A percentile compares a stretch with the other conserved stretches of the same genome.
phyloP scores from a whole-genome alignment of 2,888 invertebrate genomes.

The Ecliptopera silaceata region DNA sequence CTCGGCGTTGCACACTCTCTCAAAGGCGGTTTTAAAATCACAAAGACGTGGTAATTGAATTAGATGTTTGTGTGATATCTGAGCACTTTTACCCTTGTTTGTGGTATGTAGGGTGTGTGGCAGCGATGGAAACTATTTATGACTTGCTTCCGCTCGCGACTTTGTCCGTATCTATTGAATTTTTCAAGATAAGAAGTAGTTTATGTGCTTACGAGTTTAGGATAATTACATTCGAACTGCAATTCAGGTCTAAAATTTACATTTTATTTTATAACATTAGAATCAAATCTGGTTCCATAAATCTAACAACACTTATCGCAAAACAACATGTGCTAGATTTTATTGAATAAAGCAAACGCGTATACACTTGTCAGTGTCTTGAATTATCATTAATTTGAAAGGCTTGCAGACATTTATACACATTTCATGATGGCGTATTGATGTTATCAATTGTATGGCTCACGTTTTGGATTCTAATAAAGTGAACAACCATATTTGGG shows the following conservation, averaged over 20 bases:
- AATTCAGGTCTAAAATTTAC: too few species aligned
- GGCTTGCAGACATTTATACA: constrained; percentile 22
- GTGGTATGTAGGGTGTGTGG: constrained; percentile 44
- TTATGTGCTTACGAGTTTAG: background rate
- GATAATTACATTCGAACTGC: too few species aligned
- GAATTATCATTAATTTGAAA: constrained; percentile 25
- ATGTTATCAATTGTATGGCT: constrained; percentile 41
- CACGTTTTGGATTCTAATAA: constrained; percentile 50
- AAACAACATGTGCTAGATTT: background rate
- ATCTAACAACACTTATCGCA: background rate
- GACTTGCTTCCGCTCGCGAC: background rate
- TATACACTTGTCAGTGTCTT: constrained; percentile 17
- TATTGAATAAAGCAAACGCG: constrained; percentile 4
- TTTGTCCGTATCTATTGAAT: too few species aligned
- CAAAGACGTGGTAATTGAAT: constrained; percentile 77
- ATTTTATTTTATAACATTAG: too few species aligned
- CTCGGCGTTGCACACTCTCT: constrained; percentile 47
- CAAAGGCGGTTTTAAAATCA: constrained; percentile 77
- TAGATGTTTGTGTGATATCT: constrained; percentile 70
- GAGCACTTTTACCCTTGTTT: constrained; percentile 69
- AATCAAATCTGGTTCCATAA: too few species aligned
- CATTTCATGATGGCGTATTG: constrained; percentile 29
- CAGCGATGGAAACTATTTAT: constrained; percentile 18
- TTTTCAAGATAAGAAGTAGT: too few species aligned
- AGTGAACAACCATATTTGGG: constrained; percentile 43